phyloP scores from a whole-genome alignment of 2,888 invertebrate genomes.

The Lasioglossum pauxillum region DNA sequence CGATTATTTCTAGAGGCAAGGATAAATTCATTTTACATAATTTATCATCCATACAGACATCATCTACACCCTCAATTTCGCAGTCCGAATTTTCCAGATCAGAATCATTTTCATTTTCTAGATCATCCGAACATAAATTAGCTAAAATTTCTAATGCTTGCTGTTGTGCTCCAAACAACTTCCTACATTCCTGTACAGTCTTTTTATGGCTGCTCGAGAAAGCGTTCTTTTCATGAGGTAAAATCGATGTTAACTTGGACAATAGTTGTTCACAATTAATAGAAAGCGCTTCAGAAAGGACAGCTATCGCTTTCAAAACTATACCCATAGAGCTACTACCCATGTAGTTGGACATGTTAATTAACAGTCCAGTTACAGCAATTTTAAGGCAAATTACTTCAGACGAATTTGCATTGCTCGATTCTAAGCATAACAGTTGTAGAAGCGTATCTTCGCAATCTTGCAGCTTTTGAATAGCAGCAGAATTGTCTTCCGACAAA shows the following conservation, averaged over 20 bases:
- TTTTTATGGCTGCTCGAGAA: slow-evolving; percentile 84
- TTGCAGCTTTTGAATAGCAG: slow-evolving; percentile 86
- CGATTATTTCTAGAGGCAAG: slow-evolving; percentile 86
- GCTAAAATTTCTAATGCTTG: slow-evolving; percentile 90
- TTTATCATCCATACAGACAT: slow-evolving; percentile 76
- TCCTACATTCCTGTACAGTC: slow-evolving; percentile 85
- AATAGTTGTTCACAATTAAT: slow-evolving; percentile 86
- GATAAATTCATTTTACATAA: slow-evolving; percentile 84
- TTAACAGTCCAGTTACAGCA: slow-evolving; percentile 86
- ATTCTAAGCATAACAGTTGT: slow-evolving; percentile 74
- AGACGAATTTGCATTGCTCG: slow-evolving; percentile 85
- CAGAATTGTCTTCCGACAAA: slow-evolving; percentile 89
- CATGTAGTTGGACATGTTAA: slow-evolving; percentile 81
- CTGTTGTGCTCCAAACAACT: slow-evolving; percentile 89
- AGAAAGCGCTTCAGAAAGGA: slow-evolving; percentile 86
- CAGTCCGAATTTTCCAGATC: slow-evolving; percentile 84
- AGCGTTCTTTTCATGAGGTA: slow-evolving; percentile 85
- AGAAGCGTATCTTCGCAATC: slow-evolving; percentile 82
- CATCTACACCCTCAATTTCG: slow-evolving; percentile 77
- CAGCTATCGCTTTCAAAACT: slow-evolving; percentile 85
- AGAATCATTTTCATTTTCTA: slow-evolving; percentile 83
- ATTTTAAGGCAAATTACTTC: slow-evolving; percentile 86
- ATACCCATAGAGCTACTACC: slow-evolving; percentile 66
- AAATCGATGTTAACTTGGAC: slow-evolving; percentile 85
- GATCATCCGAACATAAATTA: slow-evolving; percentile 89